These are phyloP conservation scores for Agonopterix subpropinquella DNA, from an alignment of 2,888 invertebrate species.

Conservation along the genomic window DNA sequence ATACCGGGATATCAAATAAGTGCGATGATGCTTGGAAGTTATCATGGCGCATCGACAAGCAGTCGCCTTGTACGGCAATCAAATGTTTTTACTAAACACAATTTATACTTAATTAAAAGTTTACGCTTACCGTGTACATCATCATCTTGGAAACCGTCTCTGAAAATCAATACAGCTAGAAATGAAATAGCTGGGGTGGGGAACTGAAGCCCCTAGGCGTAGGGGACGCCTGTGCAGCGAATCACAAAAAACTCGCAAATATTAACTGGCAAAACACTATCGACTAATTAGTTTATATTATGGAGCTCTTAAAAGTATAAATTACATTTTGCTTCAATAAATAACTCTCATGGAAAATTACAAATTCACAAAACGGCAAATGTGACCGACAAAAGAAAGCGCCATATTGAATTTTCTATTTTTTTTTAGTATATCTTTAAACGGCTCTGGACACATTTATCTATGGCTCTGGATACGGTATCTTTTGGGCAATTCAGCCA, in stretches of 20 bases:
- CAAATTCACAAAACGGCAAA: neutral
- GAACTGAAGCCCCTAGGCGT: slow-evolving; percentile 28
- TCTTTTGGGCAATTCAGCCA: too few species aligned
- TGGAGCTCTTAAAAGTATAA: too few species aligned
- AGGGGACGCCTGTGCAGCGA: slow-evolving; percentile 26
- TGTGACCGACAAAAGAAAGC: slow-evolving; percentile 2
- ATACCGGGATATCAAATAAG: too few species aligned
- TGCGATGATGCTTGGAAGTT: too few species aligned
- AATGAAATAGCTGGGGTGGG: slow-evolving; percentile 23
- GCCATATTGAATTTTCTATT: slow-evolving; percentile 6
- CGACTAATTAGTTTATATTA: too few species aligned
- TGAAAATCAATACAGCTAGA: slow-evolving; percentile 40
- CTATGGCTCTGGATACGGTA: too few species aligned
- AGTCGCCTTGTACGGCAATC: too few species aligned
- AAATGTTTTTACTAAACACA: too few species aligned
- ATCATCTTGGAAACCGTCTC: slow-evolving; percentile 41
- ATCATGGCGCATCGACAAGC: too few species aligned
- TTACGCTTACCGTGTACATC: slow-evolving; percentile 39
- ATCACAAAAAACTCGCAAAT: neutral
- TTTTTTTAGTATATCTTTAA: neutral
- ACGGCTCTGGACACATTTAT: too few species aligned
- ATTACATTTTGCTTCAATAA: neutral
- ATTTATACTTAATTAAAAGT: too few species aligned
- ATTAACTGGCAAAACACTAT: too few species aligned
- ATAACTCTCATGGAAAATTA: neutral